These are phyloP conservation scores for Halcyon senegalensis DNA, from an alignment of 2,113 vertebrate species.

Conservation along the genomic window DNA sequence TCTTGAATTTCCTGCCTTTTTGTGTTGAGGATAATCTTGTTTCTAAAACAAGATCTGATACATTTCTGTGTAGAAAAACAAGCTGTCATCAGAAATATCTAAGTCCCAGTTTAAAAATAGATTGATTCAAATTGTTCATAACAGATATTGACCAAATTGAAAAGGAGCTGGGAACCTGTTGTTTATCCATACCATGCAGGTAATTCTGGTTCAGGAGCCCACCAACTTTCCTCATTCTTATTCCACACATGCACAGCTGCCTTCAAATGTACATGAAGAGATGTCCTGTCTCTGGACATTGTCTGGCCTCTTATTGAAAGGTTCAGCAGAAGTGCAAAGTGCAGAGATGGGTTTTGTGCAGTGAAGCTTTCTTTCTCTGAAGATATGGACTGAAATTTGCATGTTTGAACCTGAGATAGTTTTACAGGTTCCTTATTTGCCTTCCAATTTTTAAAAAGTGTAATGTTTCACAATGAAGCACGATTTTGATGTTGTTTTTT, in stretches of 20 bases:
- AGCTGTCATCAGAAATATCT: background rate
- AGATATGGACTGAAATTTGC: background rate
- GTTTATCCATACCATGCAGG: background rate
- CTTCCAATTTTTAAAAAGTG: background rate
- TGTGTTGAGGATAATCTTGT: background rate
- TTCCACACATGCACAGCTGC: background rate
- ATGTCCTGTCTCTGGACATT: background rate
- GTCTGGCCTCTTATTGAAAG: background rate
- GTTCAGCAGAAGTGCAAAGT: background rate
- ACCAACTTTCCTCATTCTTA: background rate
- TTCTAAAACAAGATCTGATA: background rate
- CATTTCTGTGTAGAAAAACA: background rate
- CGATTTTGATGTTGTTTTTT: background rate
- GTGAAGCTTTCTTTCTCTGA: background rate
- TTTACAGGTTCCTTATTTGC: background rate
- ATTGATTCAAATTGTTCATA: background rate
- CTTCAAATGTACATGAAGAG: background rate
- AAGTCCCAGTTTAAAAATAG: background rate
- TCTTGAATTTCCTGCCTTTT: background rate
- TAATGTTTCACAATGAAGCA: background rate
- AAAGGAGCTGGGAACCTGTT: background rate
- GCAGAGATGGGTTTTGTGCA: background rate
- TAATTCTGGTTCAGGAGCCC: background rate
- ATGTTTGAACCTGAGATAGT: background rate
- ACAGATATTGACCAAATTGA: background rate